Evolutionary conservation across 2,113 vertebrate genomes (phyloP), one percentile per base, ranked within the genome.

Genomic region (Ancistrus triradiatus): DNA sequence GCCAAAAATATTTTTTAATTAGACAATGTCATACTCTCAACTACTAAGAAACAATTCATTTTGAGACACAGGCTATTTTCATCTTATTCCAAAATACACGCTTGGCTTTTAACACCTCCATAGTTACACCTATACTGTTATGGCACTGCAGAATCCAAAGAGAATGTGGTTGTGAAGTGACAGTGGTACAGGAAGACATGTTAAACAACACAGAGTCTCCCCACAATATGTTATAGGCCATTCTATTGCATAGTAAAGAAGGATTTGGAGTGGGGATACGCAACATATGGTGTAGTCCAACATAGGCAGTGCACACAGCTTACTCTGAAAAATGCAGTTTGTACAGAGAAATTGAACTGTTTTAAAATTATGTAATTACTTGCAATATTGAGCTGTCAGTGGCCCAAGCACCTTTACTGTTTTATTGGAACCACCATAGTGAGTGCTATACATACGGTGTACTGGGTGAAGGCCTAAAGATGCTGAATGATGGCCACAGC

Each of bases 161-260:
- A 28, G 21, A 46, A 69, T 31, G 10, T 11, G 46, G 75, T 79
- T 81, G 70, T 76, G 74, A 55, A 60, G 66, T 55, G 50, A 50
- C 51, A 67, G 82, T 85, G 83, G 78, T 81, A 87, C 85, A 88
- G 87, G 86, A 88, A 90, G 88, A 90, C 90, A 80, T 52, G 81
- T 86, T 85, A 31, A 25, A 88, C 87, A 88, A 87, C 82, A 83
- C 72, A 64, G 73, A 79, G 85, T 83, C 84, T 83, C 82, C 85
- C 80, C 81, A 84, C 84, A 75, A 10, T 28, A 56, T 49, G 61
- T 68, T 52, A 74, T 78, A 84, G 72, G 78, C 83, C 77, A 81
- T 84, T 89, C 85, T 90, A 88, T 93, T 93, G 92, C 91, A 93
- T 92, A 93, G 92, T 92, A 91, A 93, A 91, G 85, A 80, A 91